Percentiles rank a stretch among this genome's conserved stretches.
Evolutionary conservation across 2,113 vertebrate genomes (phyloP).

Genomic region (Ariopsis seemanni): DNA sequence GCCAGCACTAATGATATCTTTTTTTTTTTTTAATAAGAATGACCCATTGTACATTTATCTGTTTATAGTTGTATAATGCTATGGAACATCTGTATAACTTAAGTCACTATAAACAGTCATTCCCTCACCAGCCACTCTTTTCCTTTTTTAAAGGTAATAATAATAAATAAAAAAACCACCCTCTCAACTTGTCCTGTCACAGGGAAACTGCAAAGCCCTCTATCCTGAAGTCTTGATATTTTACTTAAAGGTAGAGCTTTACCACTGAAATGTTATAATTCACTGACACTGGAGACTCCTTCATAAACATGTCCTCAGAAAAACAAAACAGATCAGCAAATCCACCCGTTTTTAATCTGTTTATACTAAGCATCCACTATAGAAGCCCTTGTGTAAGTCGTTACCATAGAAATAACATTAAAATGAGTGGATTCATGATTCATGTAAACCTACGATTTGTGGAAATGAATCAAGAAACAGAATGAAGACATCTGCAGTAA

Average conservation of each 20-base stretch:
- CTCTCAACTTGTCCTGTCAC: background rate
- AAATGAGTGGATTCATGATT: background rate
- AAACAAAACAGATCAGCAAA: background rate
- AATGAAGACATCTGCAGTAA: background rate
- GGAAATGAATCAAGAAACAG: background rate
- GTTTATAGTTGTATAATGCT: background rate
- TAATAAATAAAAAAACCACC: background rate
- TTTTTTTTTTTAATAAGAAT: background rate
- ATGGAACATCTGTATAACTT: background rate
- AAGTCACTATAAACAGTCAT: background rate
- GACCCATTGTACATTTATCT: background rate
- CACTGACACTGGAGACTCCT: background rate
- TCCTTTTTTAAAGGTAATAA: background rate
- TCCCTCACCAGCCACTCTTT: background rate
- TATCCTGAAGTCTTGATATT: background rate
- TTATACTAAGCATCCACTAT: background rate
- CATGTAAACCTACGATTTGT: background rate
- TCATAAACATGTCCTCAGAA: background rate
- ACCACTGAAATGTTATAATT: background rate
- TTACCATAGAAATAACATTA: background rate
- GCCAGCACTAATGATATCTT: background rate
- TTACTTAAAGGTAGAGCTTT: background rate
- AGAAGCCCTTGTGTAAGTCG: background rate
- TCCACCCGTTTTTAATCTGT: background rate
- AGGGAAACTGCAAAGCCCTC: background rate